These are phyloP conservation scores for Macrosoma leucophasiata DNA, from an alignment of 2,888 invertebrate genomes.

Conservation along the genomic window DNA sequence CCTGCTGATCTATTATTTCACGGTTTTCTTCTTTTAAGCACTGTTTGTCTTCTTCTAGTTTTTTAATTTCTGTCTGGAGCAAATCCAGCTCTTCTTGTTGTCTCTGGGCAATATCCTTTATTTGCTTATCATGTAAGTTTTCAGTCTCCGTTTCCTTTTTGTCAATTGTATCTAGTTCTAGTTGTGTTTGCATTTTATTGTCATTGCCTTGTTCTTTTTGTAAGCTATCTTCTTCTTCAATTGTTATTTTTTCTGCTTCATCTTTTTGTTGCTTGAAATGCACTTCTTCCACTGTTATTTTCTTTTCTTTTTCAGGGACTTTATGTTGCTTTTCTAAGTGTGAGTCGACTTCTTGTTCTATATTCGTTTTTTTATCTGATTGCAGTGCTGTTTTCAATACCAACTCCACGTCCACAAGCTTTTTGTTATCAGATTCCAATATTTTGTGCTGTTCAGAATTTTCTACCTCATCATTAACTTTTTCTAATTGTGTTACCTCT, in stretches of 20 bases:
- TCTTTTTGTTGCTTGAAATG: background rate
- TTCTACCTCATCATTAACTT: conserved; percentile 10
- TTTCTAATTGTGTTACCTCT: too few relatives aligned
- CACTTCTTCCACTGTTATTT: conserved; percentile 5
- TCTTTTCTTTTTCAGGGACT: conserved; percentile 13
- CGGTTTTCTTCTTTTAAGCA: background rate
- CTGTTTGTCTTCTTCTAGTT: conserved; percentile 12
- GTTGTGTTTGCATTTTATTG: conserved; percentile 7
- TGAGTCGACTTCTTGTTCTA: too few relatives aligned
- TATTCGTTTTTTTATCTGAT: too few relatives aligned
- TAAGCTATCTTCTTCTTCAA: conserved; percentile 14
- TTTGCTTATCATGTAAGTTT: background rate
- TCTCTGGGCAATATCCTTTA: too few relatives aligned
- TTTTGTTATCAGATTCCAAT: too few relatives aligned
- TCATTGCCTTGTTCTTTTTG: conserved; percentile 22
- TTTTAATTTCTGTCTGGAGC: conserved; percentile 9
- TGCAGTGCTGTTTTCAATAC: too few relatives aligned
- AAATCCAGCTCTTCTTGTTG: conserved; percentile 15
- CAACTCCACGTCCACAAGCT: too few relatives aligned
- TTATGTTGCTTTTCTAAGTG: conserved; percentile 3
- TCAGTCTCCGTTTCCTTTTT: conserved; percentile 9
- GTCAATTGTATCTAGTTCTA: too few relatives aligned
- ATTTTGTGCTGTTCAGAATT: conserved; percentile 8
- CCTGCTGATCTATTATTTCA: conserved; percentile 4
- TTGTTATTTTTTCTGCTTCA: conserved; percentile 12